phyloP scores from a whole-genome alignment of 2,113 vertebrate genomes.

The Crotophaga sulcirostris region DNA sequence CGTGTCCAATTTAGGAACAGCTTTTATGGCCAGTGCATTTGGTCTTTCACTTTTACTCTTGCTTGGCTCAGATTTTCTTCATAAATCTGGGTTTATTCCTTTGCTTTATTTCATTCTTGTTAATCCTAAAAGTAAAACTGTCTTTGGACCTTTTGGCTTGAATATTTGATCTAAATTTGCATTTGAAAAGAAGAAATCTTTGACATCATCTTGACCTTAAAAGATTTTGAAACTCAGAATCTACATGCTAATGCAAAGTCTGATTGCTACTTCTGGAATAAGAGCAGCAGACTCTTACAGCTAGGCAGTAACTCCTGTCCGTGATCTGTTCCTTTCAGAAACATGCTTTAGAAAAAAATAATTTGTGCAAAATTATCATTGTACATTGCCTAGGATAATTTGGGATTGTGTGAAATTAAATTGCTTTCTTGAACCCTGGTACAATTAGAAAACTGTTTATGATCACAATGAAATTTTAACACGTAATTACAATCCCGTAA shows the following conservation, averaged over 20 bases:
- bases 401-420: neutral
- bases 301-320: neutral
- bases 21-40: neutral
- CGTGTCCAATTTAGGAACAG: neutral
- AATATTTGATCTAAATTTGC: conserved; percentile 58
- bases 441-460: neutral
- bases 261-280: conserved; percentile 30
- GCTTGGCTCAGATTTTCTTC: neutral
- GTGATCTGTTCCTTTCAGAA: neutral
- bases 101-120: conserved; percentile 49
- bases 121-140: conserved; percentile 58
- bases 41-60: conserved; percentile 8
- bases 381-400: neutral
- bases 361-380: neutral
- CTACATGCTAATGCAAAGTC: conserved; percentile 47
- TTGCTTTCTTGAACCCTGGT: neutral
- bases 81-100: conserved; percentile 9
- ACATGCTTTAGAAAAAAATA: neutral
- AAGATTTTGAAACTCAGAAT: conserved; percentile 58
- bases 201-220: conserved; percentile 65
- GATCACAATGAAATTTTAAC: neutral
- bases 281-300: neutral
- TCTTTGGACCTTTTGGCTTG: conserved; percentile 33
- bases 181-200: conserved; percentile 53
- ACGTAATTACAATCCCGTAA: neutral